Evolutionary conservation across 2,888 invertebrate species (phyloP), one percentile per base, ranked within the genome.

Genomic region (Bombyx huttoni): DNA sequence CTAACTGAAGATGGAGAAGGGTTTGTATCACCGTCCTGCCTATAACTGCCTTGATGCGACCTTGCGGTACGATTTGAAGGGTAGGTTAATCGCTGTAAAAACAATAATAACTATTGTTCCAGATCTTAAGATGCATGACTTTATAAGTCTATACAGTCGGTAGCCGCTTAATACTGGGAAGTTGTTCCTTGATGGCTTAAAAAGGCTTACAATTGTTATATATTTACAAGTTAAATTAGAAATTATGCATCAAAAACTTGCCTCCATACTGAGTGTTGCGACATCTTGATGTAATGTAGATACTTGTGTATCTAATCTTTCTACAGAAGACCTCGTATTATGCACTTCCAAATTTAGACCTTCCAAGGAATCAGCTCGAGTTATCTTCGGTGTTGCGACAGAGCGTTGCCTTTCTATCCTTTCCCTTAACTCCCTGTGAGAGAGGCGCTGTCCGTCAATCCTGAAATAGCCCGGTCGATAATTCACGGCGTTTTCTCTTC

Each of bases 221-320:
- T 24, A 24, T 3, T 3, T 24, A 24, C 24, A 24, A 24, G 5
- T 24, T 24, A 24, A 24, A 24, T 24, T 24, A 5, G 5, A 24
- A 24, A 24, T 5, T 24, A 24, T 24, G 24, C 3, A 24, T 24
- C 24, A 3, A 24, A 24, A 24, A 24, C 24, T 80, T 77, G 92
- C 94, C 91, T 95, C 96, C 78, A 93, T 91, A 69, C 96, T 96
- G 47, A 96, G 90, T 33, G 94, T 93, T 0, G 95, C 95, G 14
- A 96, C 95, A 75, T 96, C 96, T 65, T 96, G 94, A 70, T 96
- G 96, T 56, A 96, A 78, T 48, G 93, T 93, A 12, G 94, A 92
- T 50, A 96, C 94, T 76, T 96, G 96, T 0, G 92, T 93, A 69
- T 96, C 96, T 47, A 96, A 86, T 62, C 94, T 89, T 65, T 96